Evolutionary conservation across 2,113 vertebrate genomes (phyloP).

Genomic region (Butastur rufipennis): DNA sequence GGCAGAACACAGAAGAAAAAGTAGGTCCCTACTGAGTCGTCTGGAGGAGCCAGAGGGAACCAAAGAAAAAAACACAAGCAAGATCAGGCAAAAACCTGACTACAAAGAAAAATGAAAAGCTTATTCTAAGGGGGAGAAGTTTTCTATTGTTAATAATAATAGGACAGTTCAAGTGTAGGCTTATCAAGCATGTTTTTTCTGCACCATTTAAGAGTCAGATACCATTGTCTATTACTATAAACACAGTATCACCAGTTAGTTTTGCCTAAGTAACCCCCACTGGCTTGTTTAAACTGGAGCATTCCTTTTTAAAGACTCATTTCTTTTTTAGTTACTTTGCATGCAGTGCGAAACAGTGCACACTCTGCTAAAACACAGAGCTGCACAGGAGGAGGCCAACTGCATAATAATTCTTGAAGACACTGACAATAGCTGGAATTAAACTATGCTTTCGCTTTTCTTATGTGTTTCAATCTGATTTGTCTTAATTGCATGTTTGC

Average conservation of each 20-base stretch:
- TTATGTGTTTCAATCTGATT: constrained; percentile 17
- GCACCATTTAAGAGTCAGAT: neutral
- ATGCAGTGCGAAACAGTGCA: neutral
- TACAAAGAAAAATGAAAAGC: neutral
- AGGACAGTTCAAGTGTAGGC: neutral
- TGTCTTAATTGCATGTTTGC: constrained; percentile 57
- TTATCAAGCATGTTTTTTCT: neutral
- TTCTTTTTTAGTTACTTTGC: constrained; percentile 33
- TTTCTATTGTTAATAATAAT: neutral
- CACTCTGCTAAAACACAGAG: constrained; percentile 23
- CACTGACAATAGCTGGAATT: constrained; percentile 8
- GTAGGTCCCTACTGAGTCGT: neutral
- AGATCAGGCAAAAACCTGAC: neutral
- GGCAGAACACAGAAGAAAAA: constrained; percentile 26
- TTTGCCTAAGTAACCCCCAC: constrained; percentile 22
- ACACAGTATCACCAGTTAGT: neutral
- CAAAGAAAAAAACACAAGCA: neutral
- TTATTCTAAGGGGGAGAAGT: neutral
- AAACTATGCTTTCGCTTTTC: constrained; percentile 38
- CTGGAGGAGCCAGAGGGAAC: neutral
- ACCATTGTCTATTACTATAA: neutral
- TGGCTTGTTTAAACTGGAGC: constrained; percentile 41
- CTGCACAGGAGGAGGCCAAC: constrained; percentile 30
- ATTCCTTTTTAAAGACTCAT: constrained; percentile 34
- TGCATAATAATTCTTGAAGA: constrained; percentile 26